Evolutionary conservation across 2,888 invertebrate species (phyloP), one percentile per base, ranked within the genome.

Genomic region (Temnothorax ravouxi): DNA sequence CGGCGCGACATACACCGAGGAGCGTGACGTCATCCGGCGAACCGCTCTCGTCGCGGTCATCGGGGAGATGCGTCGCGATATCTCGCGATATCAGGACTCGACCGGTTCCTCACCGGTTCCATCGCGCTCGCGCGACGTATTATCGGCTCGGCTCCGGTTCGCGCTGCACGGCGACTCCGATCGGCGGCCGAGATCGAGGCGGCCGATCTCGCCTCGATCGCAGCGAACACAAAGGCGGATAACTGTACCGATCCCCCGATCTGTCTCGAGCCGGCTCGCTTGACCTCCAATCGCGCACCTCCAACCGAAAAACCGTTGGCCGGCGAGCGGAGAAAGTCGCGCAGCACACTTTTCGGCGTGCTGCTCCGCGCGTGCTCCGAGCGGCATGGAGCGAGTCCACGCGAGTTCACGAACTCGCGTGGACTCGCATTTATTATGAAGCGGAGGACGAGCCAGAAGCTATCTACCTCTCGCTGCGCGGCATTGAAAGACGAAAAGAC

Each of bases 261-360:
- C 44, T 71, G 71, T 69, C 82, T 67, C 47, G 75, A 56, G 80
- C 66, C 72, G 84, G 87, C 77, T 82, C 80, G 86, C 86, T 87
- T 91, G 90, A 91, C 91, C 91, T 47, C 47, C 47, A 47, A 47
- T 15, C 47, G 47, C 47, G 47, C 15, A 15, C 15, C 47, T 47
- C 15, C 47, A 15, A 15, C 15, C 87, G 86, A 92, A 91, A 90
- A 89, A 91, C 90, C 91, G 92, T 92, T 91, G 92, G 86, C 90
- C 90, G 79, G 91, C 89, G 89, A 92, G 90, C 92, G 90, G 92
- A 91, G 92, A 93, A 92, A 93, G 93, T 92, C 89, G 89, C 89
- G 90, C 91, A 91, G 88, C 92, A 92, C 84, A 92, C 92, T 90
- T 92, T 92, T 91, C 86, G 84, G 82, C 69, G 29, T 9, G 34